A percentile compares a stretch with the other conserved stretches of the same genome.
These are phyloP conservation scores for Salvator merianae DNA, from an alignment of 2,113 vertebrate genomes.

Conservation along the genomic window DNA sequence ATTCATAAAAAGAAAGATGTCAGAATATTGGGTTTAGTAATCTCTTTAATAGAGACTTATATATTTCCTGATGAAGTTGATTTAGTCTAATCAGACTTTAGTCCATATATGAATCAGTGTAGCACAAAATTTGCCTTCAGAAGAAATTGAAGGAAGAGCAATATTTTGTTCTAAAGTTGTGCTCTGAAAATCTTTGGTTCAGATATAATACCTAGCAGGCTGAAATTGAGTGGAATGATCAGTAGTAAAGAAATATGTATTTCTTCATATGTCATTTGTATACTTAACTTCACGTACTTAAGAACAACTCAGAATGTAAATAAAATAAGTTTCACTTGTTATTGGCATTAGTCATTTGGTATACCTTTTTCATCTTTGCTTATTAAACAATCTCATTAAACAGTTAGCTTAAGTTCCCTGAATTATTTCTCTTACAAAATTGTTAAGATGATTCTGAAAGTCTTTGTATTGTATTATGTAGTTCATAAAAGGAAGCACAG, in stretches of 20 bases:
- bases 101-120: background rate
- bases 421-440: background rate
- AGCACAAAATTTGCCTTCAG: background rate
- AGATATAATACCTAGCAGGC: background rate
- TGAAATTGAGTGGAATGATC: background rate
- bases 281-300: background rate
- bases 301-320: background rate
- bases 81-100: background rate
- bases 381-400: background rate
- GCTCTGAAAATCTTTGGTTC: background rate
- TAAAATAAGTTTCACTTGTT: background rate
- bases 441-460: background rate
- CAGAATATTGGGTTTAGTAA: background rate
- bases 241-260: background rate
- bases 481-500: background rate
- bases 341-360: background rate
- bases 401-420: background rate
- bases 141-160: background rate
- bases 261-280: background rate
- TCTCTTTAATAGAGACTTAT: too few relatives aligned
- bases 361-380: background rate
- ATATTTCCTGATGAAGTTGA: background rate
- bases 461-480: background rate
- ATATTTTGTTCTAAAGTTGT: background rate
- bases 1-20: background rate